A percentile compares a stretch with the other conserved stretches of the same genome.
Conservation (phyloP, 35 echinoderm and acorn worm species). For the Holothuria glaberrima region DNA sequence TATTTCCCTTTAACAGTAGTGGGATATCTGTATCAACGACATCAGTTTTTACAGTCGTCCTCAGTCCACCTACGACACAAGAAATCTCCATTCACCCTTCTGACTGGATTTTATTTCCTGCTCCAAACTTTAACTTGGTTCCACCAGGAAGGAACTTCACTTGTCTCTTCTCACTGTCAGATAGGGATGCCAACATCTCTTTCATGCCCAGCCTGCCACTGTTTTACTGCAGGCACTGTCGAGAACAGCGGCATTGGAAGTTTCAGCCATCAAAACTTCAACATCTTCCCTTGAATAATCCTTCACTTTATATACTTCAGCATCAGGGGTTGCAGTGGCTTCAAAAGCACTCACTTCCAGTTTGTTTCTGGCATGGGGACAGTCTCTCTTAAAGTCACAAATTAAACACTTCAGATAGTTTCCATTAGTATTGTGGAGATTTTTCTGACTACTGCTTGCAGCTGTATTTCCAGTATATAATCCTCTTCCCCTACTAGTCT, state of each 20-base stretch:
- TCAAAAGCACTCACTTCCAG: neutral
- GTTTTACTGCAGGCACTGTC: slow-evolving; percentile 10
- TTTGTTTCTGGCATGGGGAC: neutral
- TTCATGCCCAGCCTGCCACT: slow-evolving; percentile 1
- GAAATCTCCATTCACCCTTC: slow-evolving; percentile 19
- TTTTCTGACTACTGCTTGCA: neutral
- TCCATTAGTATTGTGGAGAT: neutral
- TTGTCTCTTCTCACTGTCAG: slow-evolving; percentile 17
- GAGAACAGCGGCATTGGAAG: slow-evolving; percentile 9
- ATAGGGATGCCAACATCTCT: neutral
- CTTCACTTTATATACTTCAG: slow-evolving; percentile 28
- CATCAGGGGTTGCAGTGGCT: neutral
- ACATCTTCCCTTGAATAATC: slow-evolving; percentile 9
- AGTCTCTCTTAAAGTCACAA: slow-evolving; percentile 19
- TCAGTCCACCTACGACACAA: slow-evolving; percentile 45
- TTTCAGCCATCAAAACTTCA: slow-evolving; percentile 20
- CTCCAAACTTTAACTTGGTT: slow-evolving; percentile 57
- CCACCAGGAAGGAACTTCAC: slow-evolving; percentile 47
- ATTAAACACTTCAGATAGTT: neutral
- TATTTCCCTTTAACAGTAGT: too few relatives aligned
- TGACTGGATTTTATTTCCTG: slow-evolving; percentile 22
- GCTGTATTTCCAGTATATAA: neutral
- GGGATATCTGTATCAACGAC: slow-evolving; percentile 65
- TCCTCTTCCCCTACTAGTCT: neutral
- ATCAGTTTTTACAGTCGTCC: slow-evolving; percentile 34